A percentile compares a stretch with the other conserved stretches of the same genome.
phyloP scores from a whole-genome alignment of 2,797 vertebrate genomes.

The Graptemys geographica region DNA sequence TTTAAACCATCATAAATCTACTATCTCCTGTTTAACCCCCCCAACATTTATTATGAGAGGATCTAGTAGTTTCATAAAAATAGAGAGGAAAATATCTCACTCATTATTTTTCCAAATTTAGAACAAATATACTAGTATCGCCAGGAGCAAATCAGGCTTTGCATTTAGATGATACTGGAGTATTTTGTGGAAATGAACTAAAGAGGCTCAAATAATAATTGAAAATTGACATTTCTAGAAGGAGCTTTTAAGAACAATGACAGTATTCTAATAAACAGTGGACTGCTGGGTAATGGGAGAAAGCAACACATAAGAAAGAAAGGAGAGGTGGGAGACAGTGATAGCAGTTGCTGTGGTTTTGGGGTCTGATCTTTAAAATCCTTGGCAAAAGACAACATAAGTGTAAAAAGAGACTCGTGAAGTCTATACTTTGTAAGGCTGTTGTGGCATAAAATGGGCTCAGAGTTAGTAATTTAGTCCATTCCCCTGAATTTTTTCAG shows the following conservation, averaged over 20 bases:
- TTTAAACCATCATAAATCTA: not conserved
- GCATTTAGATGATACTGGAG: not conserved
- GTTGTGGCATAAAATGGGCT: not conserved
- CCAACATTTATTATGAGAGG: not conserved
- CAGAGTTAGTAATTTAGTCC: not conserved
- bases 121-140: not conserved
- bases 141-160: slow-evolving; percentile 1
- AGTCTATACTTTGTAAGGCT: not conserved
- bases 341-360: not conserved
- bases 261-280: not conserved
- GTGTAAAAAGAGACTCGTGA: not conserved
- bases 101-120: not conserved
- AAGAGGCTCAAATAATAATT: not conserved
- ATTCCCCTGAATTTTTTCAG: not conserved
- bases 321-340: not conserved
- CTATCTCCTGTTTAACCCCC: not conserved
- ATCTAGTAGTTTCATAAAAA: not conserved
- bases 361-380: not conserved
- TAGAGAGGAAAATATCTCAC: not conserved
- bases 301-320: not conserved
- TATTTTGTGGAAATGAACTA: slow-evolving; percentile 25
- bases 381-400: not conserved
- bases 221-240: not conserved
- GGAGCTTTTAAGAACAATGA: not conserved
- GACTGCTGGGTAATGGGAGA: not conserved